These are phyloP conservation scores for Pyrrhosoma nymphula DNA, from an alignment of 2,888 invertebrate species.

Conservation along the genomic window DNA sequence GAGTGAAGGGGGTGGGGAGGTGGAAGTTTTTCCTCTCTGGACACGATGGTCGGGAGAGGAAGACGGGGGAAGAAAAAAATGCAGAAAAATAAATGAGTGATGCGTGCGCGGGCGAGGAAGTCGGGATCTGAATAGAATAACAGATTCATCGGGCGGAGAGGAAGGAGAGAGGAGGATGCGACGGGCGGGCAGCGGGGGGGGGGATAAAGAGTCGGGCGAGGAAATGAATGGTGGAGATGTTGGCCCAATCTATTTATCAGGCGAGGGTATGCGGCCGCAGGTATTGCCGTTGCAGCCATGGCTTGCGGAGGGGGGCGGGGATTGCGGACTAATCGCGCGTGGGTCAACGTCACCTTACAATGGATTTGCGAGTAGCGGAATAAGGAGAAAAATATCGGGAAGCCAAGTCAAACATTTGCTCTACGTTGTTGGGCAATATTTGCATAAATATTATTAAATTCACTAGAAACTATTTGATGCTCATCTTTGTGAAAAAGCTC, in stretches of 20 bases:
- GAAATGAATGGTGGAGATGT: conserved; percentile 63
- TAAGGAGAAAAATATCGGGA: background rate
- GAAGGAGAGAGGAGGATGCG: background rate
- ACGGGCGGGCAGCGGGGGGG: background rate
- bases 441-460: too few species aligned
- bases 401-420: too few species aligned
- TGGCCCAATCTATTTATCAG: conserved; percentile 63
- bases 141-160: conserved; percentile 53
- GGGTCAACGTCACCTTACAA: background rate
- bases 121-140: conserved; percentile 65
- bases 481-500: too few species aligned
- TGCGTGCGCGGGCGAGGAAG: conserved; percentile 44
- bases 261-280: background rate
- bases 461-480: too few species aligned
- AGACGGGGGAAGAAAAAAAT: conserved; percentile 51
- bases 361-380: background rate
- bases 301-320: background rate
- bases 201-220: conserved; percentile 52
- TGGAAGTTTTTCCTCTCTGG: background rate
- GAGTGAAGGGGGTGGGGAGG: background rate
- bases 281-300: too few species aligned
- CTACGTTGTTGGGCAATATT: too few species aligned
- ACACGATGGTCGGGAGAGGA: background rate
- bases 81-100: conserved; percentile 59
- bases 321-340: background rate